Evolutionary conservation across 2,888 invertebrate species (phyloP).

Genomic region (Seira ritae): DNA sequence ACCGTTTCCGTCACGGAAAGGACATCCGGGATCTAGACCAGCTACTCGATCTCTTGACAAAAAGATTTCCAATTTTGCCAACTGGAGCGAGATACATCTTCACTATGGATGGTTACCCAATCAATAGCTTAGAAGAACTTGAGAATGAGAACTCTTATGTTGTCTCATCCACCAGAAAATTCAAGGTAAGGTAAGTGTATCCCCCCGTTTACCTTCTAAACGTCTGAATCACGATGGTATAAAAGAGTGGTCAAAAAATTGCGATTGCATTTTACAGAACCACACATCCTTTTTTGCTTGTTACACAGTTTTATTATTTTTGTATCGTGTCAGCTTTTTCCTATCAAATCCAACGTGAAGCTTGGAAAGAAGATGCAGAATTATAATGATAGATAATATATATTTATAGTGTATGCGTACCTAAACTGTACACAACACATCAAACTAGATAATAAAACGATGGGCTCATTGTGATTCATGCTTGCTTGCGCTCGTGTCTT

Average conservation of each 20-base stretch:
- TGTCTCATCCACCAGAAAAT: conserved; percentile 93
- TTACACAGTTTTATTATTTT: neutral
- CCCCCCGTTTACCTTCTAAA: conserved; percentile 28
- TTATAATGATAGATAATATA: too few species aligned
- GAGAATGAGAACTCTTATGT: conserved; percentile 95
- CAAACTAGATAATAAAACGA: too few species aligned
- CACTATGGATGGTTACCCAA: conserved; percentile 92
- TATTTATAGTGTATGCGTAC: too few species aligned
- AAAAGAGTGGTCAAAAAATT: neutral
- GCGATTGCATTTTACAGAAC: neutral
- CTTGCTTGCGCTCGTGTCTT: too few species aligned
- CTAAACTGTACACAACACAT: too few species aligned
- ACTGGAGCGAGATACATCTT: conserved; percentile 93
- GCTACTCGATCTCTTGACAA: conserved; percentile 89
- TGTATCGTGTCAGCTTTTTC: conserved; percentile 7
- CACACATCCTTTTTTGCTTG: neutral
- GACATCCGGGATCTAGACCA: conserved; percentile 91
- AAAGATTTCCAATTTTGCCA: conserved; percentile 87
- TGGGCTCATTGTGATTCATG: too few species aligned
- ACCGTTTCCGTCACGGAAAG: conserved; percentile 90
- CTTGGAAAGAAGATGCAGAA: neutral
- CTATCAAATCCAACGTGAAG: neutral
- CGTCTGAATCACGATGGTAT: neutral
- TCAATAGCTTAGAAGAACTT: conserved; percentile 88
- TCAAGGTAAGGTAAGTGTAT: conserved; percentile 83